Evolutionary conservation across 2,888 invertebrate genomes (phyloP).

Genomic region (Spilosoma lubricipeda): DNA sequence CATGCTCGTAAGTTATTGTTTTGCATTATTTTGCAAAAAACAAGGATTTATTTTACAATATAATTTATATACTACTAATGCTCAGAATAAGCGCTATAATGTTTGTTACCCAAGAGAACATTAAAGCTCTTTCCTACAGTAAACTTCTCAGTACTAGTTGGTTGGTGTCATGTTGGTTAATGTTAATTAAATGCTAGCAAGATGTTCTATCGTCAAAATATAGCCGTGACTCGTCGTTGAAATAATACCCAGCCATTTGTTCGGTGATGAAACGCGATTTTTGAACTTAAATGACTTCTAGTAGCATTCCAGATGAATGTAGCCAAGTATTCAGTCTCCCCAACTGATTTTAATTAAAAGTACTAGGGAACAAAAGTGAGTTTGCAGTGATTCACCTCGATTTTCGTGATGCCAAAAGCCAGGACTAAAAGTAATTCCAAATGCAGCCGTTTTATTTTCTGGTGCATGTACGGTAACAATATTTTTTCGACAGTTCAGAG

Average conservation of each 20-base stretch:
- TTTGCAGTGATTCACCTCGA: slow-evolving; percentile 54
- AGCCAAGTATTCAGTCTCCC: slow-evolving; percentile 47
- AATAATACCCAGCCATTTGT: neutral
- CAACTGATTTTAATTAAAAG: slow-evolving; percentile 71
- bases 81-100: slow-evolving; percentile 33
- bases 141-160: slow-evolving; percentile 32
- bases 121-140: slow-evolving; percentile 43
- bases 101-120: slow-evolving; percentile 46
- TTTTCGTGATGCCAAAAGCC: slow-evolving; percentile 62
- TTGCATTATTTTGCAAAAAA: neutral
- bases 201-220: slow-evolving; percentile 23
- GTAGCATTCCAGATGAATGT: neutral
- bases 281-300: neutral
- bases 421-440: slow-evolving; percentile 60
- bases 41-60: neutral
- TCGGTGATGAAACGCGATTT: neutral
- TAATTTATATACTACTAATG: neutral
- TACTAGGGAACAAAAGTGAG: slow-evolving; percentile 57
- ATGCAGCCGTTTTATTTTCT: slow-evolving; percentile 57
- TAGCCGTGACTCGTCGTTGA: neutral
- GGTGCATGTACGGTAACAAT: slow-evolving; percentile 44
- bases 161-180: slow-evolving; percentile 3
- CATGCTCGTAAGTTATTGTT: neutral
- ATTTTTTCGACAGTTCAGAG: slow-evolving; percentile 32
- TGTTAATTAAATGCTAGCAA: slow-evolving; percentile 42